These are phyloP conservation scores for Perizoma flavofasciatum DNA, from an alignment of 2,888 invertebrate genomes.

Conservation along the genomic window DNA sequence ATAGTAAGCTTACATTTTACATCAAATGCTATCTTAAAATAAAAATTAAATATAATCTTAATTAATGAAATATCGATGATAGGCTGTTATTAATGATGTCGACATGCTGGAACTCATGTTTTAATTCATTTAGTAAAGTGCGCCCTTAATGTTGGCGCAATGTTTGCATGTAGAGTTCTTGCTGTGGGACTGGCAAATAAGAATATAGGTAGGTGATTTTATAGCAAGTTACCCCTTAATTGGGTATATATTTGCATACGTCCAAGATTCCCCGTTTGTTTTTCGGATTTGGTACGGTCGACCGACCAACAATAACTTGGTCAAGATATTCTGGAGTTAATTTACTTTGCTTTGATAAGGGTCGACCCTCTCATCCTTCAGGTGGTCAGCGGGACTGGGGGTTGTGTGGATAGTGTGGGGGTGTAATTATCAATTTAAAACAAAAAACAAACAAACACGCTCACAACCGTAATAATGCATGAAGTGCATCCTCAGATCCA, in stretches of 20 bases:
- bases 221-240: slow-evolving; percentile 7
- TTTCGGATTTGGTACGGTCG: slow-evolving; percentile 69
- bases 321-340: slow-evolving; percentile 82
- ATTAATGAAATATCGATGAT: too few relatives aligned
- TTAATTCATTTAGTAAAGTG: too few relatives aligned
- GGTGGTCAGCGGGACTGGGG: slow-evolving; percentile 46
- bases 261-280: slow-evolving; percentile 56
- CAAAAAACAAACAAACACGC: background rate
- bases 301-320: slow-evolving; percentile 74
- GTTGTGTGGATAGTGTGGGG: slow-evolving; percentile 16
- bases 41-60: too few relatives aligned
- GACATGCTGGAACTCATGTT: too few relatives aligned
- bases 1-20: too few relatives aligned
- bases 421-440: slow-evolving; percentile 2
- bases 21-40: too few relatives aligned
- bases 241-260: slow-evolving; percentile 38
- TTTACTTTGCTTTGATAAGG: slow-evolving; percentile 81
- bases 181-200: background rate
- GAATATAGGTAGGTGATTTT: background rate
- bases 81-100: too few relatives aligned
- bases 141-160: too few relatives aligned
- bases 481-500: too few relatives aligned
- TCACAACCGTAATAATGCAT: too few relatives aligned
- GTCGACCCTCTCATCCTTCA: slow-evolving; percentile 70
- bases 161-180: too few relatives aligned